Percentiles rank a stretch among this genome's conserved stretches.
Conservation (phyloP, 2,797 vertebrate genomes). For the Gadopsis marmoratus region DNA sequence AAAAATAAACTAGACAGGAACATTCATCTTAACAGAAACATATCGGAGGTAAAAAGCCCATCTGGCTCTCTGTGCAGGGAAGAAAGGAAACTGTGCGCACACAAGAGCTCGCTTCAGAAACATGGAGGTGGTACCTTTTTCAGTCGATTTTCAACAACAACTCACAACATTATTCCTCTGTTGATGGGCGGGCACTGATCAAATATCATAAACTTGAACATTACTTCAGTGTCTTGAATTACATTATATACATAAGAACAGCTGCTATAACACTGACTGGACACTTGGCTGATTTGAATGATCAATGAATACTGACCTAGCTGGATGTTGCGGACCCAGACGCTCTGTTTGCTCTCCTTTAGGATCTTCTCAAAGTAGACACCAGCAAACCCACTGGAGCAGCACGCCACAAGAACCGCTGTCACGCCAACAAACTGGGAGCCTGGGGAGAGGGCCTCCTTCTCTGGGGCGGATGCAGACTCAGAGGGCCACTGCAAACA, state of each 20-base stretch:
- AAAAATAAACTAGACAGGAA: slow-evolving; percentile 81
- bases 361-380: slow-evolving; percentile 99
- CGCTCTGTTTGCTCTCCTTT: slow-evolving; percentile 98
- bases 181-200: not conserved
- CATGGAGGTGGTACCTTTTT: slow-evolving; percentile 6
- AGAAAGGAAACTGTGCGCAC: slow-evolving; percentile 6
- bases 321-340: slow-evolving; percentile 99
- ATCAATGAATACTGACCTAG: slow-evolving; percentile 86
- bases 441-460: slow-evolving; percentile 87
- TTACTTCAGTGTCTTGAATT: not conserved
- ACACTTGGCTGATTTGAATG: not conserved
- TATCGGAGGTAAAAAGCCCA: slow-evolving; percentile 53
- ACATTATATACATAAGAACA: not conserved
- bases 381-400: slow-evolving; percentile 97
- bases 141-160: slow-evolving; percentile 27
- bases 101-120: slow-evolving; percentile 8
- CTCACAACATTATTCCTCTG: not conserved
- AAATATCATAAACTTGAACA: not conserved
- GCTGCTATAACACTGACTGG: not conserved
- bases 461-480: slow-evolving; percentile 75
- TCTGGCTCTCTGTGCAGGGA: slow-evolving; percentile 52
- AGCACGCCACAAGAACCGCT: slow-evolving; percentile 95
- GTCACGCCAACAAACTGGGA: slow-evolving; percentile 93
- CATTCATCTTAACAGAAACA: slow-evolving; percentile 73
- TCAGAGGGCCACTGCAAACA: slow-evolving; percentile 93